Conservation (phyloP, 2,888 invertebrate species). For the Agrochola litura region DNA sequence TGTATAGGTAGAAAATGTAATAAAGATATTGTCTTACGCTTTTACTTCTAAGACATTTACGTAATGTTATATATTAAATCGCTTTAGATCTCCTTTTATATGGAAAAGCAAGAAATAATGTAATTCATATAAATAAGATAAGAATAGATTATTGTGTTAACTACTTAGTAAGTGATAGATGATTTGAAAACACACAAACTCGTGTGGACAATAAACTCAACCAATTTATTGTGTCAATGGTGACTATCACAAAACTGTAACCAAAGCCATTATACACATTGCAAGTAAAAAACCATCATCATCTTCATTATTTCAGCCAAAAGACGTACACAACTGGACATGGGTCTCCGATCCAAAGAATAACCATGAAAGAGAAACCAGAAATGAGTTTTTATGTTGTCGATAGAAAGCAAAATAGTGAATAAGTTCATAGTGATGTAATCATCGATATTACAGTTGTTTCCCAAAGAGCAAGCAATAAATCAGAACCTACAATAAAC, state of each 20-base stretch:
- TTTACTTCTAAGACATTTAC: conserved; percentile 36
- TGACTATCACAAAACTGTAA: not conserved
- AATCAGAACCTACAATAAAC: conserved; percentile 42
- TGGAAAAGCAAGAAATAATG: not conserved
- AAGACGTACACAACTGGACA: too few relatives aligned
- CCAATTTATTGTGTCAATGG: not conserved
- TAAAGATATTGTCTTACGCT: conserved; percentile 38
- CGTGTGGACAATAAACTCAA: not conserved
- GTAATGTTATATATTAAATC: conserved; percentile 27
- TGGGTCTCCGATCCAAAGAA: too few relatives aligned
- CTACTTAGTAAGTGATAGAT: not conserved
- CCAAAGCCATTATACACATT: not conserved
- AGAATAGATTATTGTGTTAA: not conserved
- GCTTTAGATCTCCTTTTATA: conserved; percentile 13
- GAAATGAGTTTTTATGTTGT: not conserved
- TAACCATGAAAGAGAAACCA: not conserved
- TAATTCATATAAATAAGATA: not conserved
- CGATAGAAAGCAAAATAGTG: not conserved
- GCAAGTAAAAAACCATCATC: not conserved
- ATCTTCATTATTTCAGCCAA: too few relatives aligned
- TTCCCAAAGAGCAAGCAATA: conserved; percentile 35
- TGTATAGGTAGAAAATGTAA: conserved; percentile 42
- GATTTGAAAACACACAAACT: not conserved
- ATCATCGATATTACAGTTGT: conserved; percentile 26
- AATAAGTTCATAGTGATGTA: not conserved